Percentiles rank a stretch among this genome's conserved stretches.
Conservation (phyloP, 2,888 invertebrate species). For the Epinotia ramella region DNA sequence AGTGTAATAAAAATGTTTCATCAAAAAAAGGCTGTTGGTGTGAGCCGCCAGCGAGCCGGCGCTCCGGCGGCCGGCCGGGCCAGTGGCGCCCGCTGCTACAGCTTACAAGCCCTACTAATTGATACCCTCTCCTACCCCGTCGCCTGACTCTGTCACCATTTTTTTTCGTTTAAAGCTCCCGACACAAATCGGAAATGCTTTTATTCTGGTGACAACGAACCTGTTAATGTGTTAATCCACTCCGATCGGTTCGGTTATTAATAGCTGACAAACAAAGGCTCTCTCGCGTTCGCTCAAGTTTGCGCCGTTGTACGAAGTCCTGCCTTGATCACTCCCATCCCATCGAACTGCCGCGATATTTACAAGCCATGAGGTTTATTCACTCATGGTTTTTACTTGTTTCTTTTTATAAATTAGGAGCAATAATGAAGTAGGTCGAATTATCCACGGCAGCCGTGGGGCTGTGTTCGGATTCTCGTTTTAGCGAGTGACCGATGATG, state of each 20-base stretch:
- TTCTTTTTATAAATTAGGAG: slow-evolving; percentile 53
- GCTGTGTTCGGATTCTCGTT: slow-evolving; percentile 26
- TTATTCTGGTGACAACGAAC: slow-evolving; percentile 73
- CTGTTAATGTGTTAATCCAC: slow-evolving; percentile 83
- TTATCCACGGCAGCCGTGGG: slow-evolving; percentile 45
- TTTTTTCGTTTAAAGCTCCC: slow-evolving; percentile 58
- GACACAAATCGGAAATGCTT: slow-evolving; percentile 77
- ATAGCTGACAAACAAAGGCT: slow-evolving; percentile 72
- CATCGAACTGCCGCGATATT: slow-evolving; percentile 47
- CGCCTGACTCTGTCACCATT: slow-evolving; percentile 59
- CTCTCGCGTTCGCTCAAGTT: slow-evolving; percentile 52
- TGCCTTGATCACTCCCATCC: slow-evolving; percentile 37
- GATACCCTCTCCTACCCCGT: slow-evolving; percentile 51
- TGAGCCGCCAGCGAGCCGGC: neutral
- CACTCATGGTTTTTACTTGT: neutral
- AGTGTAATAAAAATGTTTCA: slow-evolving; percentile 24
- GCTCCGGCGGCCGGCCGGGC: slow-evolving; percentile 33
- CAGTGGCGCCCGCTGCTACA: slow-evolving; percentile 42
- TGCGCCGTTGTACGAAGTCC: slow-evolving; percentile 47
- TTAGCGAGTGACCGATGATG: slow-evolving; percentile 44
- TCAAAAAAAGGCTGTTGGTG: slow-evolving; percentile 16
- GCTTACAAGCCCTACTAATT: slow-evolving; percentile 54
- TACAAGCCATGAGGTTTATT: neutral
- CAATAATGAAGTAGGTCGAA: slow-evolving; percentile 54
- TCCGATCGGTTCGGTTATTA: slow-evolving; percentile 75